Percentiles rank a stretch among this genome's conserved stretches.
These are phyloP conservation scores for Caenorhabditis brenneri DNA, from an alignment of 1,140 invertebrate genomes.

Conservation along the genomic window DNA sequence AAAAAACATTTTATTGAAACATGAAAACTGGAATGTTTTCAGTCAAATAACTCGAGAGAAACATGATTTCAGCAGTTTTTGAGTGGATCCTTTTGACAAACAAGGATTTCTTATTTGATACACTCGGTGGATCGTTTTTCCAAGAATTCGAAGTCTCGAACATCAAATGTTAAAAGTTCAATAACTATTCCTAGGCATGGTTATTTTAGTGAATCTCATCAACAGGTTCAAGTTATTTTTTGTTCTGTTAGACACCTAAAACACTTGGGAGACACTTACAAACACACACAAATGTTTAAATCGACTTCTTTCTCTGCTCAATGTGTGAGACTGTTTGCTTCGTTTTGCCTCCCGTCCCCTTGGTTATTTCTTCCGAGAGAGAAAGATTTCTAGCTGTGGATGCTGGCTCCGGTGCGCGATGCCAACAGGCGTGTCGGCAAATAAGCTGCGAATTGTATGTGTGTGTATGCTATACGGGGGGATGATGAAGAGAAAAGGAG, in stretches of 20 bases:
- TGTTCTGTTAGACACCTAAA: background rate
- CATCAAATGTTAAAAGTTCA: background rate
- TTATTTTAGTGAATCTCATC: background rate
- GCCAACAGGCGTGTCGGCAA: slow-evolving; percentile 40
- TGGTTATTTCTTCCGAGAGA: too few species aligned
- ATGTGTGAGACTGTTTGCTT: slow-evolving; percentile 41
- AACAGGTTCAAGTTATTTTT: background rate
- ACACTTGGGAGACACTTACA: slow-evolving; percentile 20
- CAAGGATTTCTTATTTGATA: too few species aligned
- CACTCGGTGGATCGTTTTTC: too few species aligned
- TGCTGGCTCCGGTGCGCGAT: background rate
- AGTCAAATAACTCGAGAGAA: too few species aligned
- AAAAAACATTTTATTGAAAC: too few species aligned
- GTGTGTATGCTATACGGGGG: background rate
- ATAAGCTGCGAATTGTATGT: slow-evolving; percentile 38
- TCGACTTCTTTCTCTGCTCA: background rate
- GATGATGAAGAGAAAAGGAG: background rate
- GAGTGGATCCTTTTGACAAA: too few species aligned
- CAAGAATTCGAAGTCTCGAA: too few species aligned
- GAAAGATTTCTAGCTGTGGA: background rate
- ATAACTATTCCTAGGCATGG: background rate
- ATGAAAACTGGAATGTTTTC: too few species aligned
- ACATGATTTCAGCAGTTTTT: too few species aligned
- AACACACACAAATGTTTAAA: slow-evolving; percentile 11
- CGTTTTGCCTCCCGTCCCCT: background rate